A percentile compares a stretch with the other conserved stretches of the same genome.
Evolutionary conservation across 2,888 invertebrate genomes (phyloP).

Genomic region (Sialis fuliginosa): DNA sequence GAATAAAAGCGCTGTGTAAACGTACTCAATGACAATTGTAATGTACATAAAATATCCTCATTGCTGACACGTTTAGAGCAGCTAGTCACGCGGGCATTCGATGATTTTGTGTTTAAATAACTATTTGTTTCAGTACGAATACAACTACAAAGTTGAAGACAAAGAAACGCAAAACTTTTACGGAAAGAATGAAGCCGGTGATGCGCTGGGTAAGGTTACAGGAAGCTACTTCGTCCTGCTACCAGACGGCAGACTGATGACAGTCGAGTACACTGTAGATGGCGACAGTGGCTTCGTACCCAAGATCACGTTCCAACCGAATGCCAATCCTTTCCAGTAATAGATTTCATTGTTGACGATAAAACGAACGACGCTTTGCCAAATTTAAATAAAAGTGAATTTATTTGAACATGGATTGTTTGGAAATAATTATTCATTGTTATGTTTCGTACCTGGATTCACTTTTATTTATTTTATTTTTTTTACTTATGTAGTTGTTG

Average conservation of each 20-base stretch:
- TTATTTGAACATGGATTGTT: too few species aligned
- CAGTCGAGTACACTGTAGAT: slow-evolving; percentile 51
- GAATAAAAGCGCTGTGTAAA: too few species aligned
- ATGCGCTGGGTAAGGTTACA: slow-evolving; percentile 39
- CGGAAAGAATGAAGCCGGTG: slow-evolving; percentile 49
- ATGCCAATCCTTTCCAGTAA: slow-evolving; percentile 32
- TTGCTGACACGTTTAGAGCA: too few species aligned
- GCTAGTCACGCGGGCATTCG: too few species aligned
- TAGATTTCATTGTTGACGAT: not conserved
- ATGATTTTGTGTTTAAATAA: too few species aligned
- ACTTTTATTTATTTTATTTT: too few species aligned
- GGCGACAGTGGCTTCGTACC: slow-evolving; percentile 56
- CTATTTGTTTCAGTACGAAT: slow-evolving; percentile 38
- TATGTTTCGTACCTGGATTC: too few species aligned
- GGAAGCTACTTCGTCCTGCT: slow-evolving; percentile 50
- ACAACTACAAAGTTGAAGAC: slow-evolving; percentile 57
- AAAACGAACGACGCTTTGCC: not conserved
- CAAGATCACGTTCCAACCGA: slow-evolving; percentile 43
- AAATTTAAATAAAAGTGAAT: too few species aligned
- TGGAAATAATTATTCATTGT: too few species aligned
- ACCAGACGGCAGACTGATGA: slow-evolving; percentile 55
- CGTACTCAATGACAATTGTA: too few species aligned
- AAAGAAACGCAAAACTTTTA: slow-evolving; percentile 46
- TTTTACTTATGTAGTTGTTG: too few species aligned
- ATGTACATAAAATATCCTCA: too few species aligned